Conservation (phyloP, 2,888 invertebrate genomes). For the Podabrus alpinus region DNA sequence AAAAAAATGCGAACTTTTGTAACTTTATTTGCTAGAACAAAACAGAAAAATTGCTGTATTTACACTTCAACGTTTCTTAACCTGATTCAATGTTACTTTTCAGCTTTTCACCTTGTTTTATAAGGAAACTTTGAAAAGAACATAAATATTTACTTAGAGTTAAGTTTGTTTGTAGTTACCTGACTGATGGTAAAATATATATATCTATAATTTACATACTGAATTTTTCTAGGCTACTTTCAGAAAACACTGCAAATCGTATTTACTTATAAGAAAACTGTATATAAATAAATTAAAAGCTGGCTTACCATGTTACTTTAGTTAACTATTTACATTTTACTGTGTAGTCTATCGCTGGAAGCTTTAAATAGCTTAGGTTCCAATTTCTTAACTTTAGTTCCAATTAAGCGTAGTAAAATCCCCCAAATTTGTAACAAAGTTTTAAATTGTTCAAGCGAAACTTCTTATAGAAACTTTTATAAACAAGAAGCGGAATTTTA, state of each 20-base stretch:
- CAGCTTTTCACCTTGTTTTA: slow-evolving; percentile 19
- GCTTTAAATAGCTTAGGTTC: neutral
- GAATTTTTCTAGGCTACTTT: neutral
- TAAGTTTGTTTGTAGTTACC: slow-evolving; percentile 24
- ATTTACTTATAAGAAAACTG: neutral
- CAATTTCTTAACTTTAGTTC: slow-evolving; percentile 7
- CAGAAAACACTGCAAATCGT: neutral
- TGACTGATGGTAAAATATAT: slow-evolving; percentile 13
- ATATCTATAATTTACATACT: slow-evolving; percentile 12
- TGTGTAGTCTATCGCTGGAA: neutral
- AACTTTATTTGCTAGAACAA: neutral
- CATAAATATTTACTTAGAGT: slow-evolving; percentile 27
- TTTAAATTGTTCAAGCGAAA: slow-evolving; percentile 1
- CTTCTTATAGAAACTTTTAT: neutral
- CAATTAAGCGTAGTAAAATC: slow-evolving; percentile 7
- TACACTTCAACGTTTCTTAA: slow-evolving; percentile 14
- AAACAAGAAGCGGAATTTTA: neutral
- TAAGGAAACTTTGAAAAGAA: slow-evolving; percentile 27
- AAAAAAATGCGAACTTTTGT: neutral
- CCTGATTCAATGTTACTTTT: slow-evolving; percentile 26
- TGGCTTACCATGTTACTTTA: neutral
- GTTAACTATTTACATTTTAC: neutral
- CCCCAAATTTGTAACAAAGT: slow-evolving; percentile 4
- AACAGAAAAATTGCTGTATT: neutral
- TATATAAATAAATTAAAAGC: neutral